Evolutionary conservation across 2,797 vertebrate species (phyloP).

Genomic region (Intellagama lesueurii): DNA sequence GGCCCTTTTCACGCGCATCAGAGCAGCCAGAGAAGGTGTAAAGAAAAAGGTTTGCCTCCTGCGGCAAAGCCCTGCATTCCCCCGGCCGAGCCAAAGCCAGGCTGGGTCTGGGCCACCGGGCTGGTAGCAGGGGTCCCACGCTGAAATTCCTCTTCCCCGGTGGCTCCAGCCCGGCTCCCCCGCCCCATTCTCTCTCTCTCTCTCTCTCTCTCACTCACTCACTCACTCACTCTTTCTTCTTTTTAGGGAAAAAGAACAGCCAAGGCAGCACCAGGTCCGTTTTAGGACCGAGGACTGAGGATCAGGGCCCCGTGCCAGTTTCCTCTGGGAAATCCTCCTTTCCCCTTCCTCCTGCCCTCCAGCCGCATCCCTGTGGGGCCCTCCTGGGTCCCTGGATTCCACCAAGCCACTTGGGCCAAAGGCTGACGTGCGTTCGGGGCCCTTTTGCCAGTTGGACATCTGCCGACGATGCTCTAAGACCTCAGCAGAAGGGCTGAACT

Average conservation of each 20-base stretch:
- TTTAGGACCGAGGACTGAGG: background rate
- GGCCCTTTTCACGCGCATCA: background rate
- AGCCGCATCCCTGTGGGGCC: background rate
- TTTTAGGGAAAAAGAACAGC: too few relatives aligned
- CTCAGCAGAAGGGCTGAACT: too few relatives aligned
- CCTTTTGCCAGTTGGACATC: too few relatives aligned
- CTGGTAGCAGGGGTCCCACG: background rate
- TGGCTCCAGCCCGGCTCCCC: too few relatives aligned
- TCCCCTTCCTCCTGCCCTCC: too few relatives aligned
- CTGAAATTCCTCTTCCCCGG: background rate
- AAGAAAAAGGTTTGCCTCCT: too few relatives aligned
- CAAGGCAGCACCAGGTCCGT: background rate
- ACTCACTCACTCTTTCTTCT: too few relatives aligned
- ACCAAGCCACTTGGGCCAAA: too few relatives aligned
- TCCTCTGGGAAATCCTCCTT: too few relatives aligned
- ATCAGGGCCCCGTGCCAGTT: background rate
- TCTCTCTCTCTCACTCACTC: too few relatives aligned
- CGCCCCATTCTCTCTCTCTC: background rate
- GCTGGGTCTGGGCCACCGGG: background rate
- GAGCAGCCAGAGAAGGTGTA: background rate
- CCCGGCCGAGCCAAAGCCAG: background rate
- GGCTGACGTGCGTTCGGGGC: too few relatives aligned
- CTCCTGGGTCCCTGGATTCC: background rate
- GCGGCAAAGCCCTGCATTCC: accelerated
- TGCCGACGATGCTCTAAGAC: too few relatives aligned